These are phyloP conservation scores for Hydrozoanthus tunicans DNA, from an alignment of 64 coral and sea anemone species.

Conservation along the genomic window DNA sequence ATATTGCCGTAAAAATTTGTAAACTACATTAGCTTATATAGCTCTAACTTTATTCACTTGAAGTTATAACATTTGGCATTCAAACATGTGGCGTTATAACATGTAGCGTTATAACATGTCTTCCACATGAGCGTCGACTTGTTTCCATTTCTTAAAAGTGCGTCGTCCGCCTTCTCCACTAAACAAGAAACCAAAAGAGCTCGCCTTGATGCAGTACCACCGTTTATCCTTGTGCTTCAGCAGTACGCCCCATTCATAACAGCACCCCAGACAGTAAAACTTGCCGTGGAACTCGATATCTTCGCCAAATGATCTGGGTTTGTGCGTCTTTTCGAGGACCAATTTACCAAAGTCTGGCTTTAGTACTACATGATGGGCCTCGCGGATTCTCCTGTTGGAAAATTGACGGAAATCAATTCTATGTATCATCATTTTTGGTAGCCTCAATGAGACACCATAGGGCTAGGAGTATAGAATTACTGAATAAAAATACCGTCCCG, in stretches of 20 bases:
- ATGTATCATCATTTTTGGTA: too few relatives aligned
- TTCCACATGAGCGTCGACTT: constrained; percentile 11
- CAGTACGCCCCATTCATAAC: constrained; percentile 24
- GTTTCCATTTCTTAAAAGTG: constrained; percentile 51
- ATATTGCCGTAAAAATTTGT: too few relatives aligned
- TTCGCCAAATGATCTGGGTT: neutral
- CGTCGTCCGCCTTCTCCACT: neutral
- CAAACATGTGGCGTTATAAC: too few relatives aligned
- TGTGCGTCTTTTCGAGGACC: neutral
- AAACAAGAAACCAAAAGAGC: constrained; percentile 36
- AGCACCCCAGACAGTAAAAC: constrained; percentile 5
- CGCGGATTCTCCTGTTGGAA: neutral
- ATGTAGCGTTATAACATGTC: neutral
- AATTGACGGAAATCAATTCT: neutral
- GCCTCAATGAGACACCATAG: too few relatives aligned
- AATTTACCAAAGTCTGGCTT: neutral
- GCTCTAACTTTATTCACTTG: too few relatives aligned
- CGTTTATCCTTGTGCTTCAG: neutral
- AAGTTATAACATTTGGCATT: too few relatives aligned
- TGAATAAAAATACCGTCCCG: neutral
- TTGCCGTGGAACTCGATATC: constrained; percentile 16
- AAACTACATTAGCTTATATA: too few relatives aligned
- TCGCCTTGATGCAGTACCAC: constrained; percentile 37
- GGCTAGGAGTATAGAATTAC: too few relatives aligned
- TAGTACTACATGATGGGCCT: constrained; percentile 28